Percentiles rank a stretch among this genome's conserved stretches.
phyloP scores from a whole-genome alignment of 2,797 vertebrate genomes.

The Characodon lateralis region DNA sequence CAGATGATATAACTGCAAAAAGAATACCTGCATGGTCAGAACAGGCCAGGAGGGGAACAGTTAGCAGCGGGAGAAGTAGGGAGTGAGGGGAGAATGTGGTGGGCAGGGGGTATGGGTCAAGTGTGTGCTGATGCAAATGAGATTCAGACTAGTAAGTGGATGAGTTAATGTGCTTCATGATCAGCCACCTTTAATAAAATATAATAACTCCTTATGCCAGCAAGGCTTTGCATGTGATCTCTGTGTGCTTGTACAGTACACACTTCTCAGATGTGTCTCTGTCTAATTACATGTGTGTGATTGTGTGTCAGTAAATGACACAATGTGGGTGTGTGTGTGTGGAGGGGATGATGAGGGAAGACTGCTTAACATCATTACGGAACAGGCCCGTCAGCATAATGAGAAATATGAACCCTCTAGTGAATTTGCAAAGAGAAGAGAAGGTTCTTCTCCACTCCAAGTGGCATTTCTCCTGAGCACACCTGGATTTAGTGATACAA shows the following conservation, averaged over 20 bases:
- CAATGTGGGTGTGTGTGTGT: slow-evolving; percentile 40
- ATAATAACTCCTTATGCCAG: slow-evolving; percentile 62
- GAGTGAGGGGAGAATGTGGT: not conserved
- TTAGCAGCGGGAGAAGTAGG: not conserved
- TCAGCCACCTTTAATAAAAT: slow-evolving; percentile 72
- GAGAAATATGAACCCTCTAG: slow-evolving; percentile 65
- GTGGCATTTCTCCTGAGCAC: slow-evolving; percentile 9
- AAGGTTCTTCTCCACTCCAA: slow-evolving; percentile 20
- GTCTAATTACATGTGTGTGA: slow-evolving; percentile 48
- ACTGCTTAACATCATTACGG: slow-evolving; percentile 75
- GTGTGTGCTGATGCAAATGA: slow-evolving; percentile 83
- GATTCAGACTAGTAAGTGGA: slow-evolving; percentile 73
- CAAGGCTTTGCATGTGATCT: slow-evolving; percentile 25
- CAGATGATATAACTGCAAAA: slow-evolving; percentile 70
- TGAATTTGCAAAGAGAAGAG: slow-evolving; percentile 38
- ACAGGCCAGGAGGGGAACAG: slow-evolving; percentile 34
- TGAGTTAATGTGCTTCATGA: slow-evolving; percentile 71
- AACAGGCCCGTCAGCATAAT: slow-evolving; percentile 69
- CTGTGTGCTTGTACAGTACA: not conserved
- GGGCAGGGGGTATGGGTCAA: slow-evolving; percentile 76
- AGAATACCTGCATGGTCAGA: slow-evolving; percentile 37
- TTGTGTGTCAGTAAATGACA: slow-evolving; percentile 61
- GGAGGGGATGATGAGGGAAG: slow-evolving; percentile 64
- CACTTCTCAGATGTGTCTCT: slow-evolving; percentile 36
- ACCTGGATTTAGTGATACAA: slow-evolving; percentile 29